Percentiles rank a stretch among this genome's conserved stretches.
phyloP scores from a whole-genome alignment of 2,113 vertebrate genomes.

The Pelodiscus sinensis region DNA sequence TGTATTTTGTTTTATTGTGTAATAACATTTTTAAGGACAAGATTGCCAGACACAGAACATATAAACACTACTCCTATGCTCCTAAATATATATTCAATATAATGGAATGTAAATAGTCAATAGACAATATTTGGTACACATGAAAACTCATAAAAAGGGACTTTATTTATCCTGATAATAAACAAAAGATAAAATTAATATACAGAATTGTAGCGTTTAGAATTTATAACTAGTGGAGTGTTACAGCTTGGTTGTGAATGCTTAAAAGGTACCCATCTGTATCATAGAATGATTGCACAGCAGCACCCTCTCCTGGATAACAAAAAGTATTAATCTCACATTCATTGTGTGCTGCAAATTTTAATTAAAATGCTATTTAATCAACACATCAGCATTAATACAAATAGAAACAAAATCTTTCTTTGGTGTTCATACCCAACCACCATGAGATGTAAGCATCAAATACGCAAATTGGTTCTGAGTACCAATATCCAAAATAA shows the following conservation, averaged over 20 bases:
- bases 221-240: neutral
- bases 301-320: neutral
- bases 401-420: neutral
- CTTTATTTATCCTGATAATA: accelerated
- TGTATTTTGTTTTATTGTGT: neutral
- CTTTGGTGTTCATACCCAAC: neutral
- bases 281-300: neutral
- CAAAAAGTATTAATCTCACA: neutral
- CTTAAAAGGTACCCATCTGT: neutral
- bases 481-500: neutral
- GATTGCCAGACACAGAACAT: accelerated
- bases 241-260: neutral
- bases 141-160: accelerated
- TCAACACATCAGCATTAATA: neutral
- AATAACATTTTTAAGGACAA: neutral
- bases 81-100: neutral
- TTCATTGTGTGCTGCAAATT: neutral
- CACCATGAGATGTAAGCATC: neutral
- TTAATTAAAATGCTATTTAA: neutral
- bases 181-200: accelerated
- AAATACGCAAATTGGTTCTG: neutral
- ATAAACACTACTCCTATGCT: neutral
- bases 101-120: neutral
- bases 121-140: accelerated
- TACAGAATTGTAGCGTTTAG: accelerated